Evolutionary conservation across 2,888 invertebrate species (phyloP).

Genomic region (Tachina lurida): DNA sequence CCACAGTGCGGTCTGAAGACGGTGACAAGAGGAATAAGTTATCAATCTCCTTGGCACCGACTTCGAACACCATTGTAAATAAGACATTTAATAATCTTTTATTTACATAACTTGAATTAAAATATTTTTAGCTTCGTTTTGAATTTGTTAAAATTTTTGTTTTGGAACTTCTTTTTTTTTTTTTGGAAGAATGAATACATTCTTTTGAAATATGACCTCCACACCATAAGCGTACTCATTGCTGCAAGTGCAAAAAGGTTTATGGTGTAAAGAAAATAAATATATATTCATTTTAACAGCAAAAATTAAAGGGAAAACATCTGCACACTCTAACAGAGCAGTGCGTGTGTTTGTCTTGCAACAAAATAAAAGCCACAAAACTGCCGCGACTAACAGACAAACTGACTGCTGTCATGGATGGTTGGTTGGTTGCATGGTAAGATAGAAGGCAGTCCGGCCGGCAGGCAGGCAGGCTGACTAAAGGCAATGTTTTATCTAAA

Average conservation of each 20-base stretch:
- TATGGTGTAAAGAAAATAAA: slow-evolving; percentile 17
- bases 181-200: neutral
- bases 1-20: too few species aligned
- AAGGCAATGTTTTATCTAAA: slow-evolving; percentile 38
- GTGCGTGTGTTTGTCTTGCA: neutral
- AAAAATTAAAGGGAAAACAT: neutral
- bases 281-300: slow-evolving; percentile 28
- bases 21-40: too few species aligned
- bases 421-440: neutral
- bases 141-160: too few species aligned
- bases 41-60: too few species aligned
- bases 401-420: slow-evolving; percentile 14
- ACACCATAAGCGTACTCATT: neutral
- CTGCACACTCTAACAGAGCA: neutral
- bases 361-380: slow-evolving; percentile 32
- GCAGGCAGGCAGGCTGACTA: slow-evolving; percentile 18
- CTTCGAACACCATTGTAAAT: too few species aligned
- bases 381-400: slow-evolving; percentile 28
- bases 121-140: too few species aligned
- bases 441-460: neutral
- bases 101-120: too few species aligned
- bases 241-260: slow-evolving; percentile 32
- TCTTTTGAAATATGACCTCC: neutral
- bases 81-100: too few species aligned
- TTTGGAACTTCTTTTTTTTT: too few species aligned